Evolutionary conservation across 2,113 vertebrate genomes (phyloP), one percentile per base, ranked within the genome.

Genomic region (Alosa alosa): DNA sequence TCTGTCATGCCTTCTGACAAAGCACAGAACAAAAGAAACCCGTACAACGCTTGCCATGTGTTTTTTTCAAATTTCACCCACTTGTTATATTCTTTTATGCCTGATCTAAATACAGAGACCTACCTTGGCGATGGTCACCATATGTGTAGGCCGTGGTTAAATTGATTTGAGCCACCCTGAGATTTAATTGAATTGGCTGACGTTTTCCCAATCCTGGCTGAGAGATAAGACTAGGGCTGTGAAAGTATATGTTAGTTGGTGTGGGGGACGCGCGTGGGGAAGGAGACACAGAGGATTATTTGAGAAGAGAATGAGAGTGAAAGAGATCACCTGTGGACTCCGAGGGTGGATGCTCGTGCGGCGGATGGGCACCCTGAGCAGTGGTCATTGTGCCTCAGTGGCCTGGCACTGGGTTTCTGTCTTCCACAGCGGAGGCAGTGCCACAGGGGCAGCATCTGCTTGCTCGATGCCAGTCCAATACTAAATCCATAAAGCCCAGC

Each of bases 401-500:
- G 46, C 47, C 60, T 36, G 84, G 82, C 85, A 39, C 84, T 82
- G 81, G 64, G 82, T 84, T 83, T 84, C 44, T 52, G 85, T 57
- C 46, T 83, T 81, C 78, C 4, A n/a, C 60, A n/a, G n/a, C 22
- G 22, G 82, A 89, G 86, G 85, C 86, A 64, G 87, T 89, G 87
- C 82, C 45, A 22, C 81, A 47, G 84, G 86, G 55, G 31, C 82
- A 36, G 82, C 45, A 82, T 84, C 31, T 86, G 88, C 83, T 11
- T 68, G 83, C 90, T 90, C 84, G 83, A 82, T 87, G 85, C 85
- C 46, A 88, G 82, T 89, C 91, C 83, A 84, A 89, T 82, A 82
- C 81, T 52, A 85, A 86, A 86, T 90, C 90, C 89, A 86, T 87
- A 92, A 91, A 92, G 88, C 89, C 86, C 22, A 9, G 1, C 31